Evolutionary conservation across 2,113 vertebrate genomes (phyloP).

Genomic region (Channa maculata): DNA sequence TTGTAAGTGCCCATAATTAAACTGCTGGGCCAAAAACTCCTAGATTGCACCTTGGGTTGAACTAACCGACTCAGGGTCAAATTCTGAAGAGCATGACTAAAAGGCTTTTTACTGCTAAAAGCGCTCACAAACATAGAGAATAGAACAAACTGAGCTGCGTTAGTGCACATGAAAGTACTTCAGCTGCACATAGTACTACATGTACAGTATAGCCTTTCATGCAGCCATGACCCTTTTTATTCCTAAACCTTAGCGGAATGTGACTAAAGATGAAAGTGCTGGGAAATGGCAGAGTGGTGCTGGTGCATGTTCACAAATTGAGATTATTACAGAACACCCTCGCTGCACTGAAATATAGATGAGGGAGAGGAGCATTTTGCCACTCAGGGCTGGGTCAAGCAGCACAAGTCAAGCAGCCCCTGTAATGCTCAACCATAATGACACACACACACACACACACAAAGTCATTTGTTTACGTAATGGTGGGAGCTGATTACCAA

Average conservation of each 20-base stretch:
- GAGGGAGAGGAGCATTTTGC: constrained; percentile 57
- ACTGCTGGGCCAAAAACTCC: not conserved
- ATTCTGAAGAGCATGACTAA: constrained; percentile 33
- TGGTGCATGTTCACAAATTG: constrained; percentile 63
- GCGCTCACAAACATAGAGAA: constrained; percentile 32
- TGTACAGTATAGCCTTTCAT: constrained; percentile 37
- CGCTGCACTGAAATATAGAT: constrained; percentile 59
- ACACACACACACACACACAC: constrained; percentile 17
- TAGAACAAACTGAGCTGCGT: not conserved
- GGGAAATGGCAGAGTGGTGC: constrained; percentile 39
- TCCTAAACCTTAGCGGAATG: constrained; percentile 24
- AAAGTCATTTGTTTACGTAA: constrained; percentile 59
- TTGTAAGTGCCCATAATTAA: constrained; percentile 1
- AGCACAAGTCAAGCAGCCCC: constrained; percentile 45
- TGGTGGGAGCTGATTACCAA: constrained; percentile 54
- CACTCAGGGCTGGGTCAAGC: constrained; percentile 60
- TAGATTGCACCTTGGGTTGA: constrained; percentile 16
- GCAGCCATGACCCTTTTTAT: constrained; percentile 27
- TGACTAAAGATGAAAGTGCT: constrained; percentile 43
- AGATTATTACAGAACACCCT: constrained; percentile 63
- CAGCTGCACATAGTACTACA: constrained; percentile 19
- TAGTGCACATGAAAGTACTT: constrained; percentile 34
- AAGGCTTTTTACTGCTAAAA: constrained; percentile 51
- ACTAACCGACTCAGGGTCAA: constrained; percentile 9
- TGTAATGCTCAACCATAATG: constrained; percentile 43